Base-by-base conservation (phyloP, 2,113 vertebrate species). In the Hippocampus comes region DNA sequence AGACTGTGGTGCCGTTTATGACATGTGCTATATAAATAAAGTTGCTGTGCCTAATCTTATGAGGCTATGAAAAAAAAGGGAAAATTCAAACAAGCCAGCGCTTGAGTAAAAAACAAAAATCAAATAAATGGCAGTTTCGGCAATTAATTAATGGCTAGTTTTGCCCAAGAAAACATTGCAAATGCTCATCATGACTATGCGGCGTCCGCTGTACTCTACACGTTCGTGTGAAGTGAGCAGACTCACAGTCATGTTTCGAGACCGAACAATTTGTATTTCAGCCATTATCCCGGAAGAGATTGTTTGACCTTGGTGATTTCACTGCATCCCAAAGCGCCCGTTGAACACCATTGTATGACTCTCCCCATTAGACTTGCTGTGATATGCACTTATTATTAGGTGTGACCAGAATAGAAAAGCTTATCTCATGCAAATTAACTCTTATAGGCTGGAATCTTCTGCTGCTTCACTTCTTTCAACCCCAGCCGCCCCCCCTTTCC, bases 351-450 rank as follows among this genome's bases (percentile, higher is more conserved):
- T 66, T 20, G 1, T 1, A 34, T 56, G 41, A 30, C 68, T 53
- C 59, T 63, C 21, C n/a, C 42, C 1, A 30, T 57, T 63, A 48
- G n/a, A 60, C 21, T 51, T 1, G 0, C 38, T 70, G 18, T 30
- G 57, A 1, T 51, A 48, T 75, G 64, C 27, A 53, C 53, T 71
- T 81, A 30, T 49, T 72, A 48, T 66, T 66, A 48, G 63, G 15
- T 60, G 75, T 25, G 46, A 57, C 68, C 61, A 71, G 20, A 74
- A 57, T 71, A 30, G 30, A 83, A 63, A 68, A 53, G 48, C 43
- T 74, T 75, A 75, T 82, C 57, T 83, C 65, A 72, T 23, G 55
- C 78, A 79, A 51, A 78, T 79, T 75, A 27, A 71, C 67, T 70
- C 67, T 80, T 77, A 60, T 41, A 82, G 55, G 74, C 49, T 27